Evolutionary conservation across 2,888 invertebrate genomes (phyloP), one percentile per base, ranked within the genome.

Genomic region (Peribatodes rhomboidaria): DNA sequence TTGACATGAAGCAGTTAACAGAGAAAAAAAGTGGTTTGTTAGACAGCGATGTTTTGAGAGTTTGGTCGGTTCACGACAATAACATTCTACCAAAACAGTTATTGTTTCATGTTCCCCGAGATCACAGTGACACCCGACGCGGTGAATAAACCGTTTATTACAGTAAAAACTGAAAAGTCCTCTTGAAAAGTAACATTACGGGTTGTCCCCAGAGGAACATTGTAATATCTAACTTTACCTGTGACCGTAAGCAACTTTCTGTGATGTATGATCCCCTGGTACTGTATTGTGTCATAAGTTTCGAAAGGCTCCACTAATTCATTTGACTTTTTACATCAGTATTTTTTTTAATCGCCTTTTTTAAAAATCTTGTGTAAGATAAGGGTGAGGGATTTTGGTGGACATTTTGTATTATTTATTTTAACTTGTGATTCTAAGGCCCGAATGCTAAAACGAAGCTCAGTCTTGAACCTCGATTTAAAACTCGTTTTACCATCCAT

Each of bases 201-300:
- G 71, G 58, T 66, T 59, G 77, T 77, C 80, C 68, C 80, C 55
- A 60, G 79, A 80, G 79, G 72, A 66, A 70, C 80, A 78, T 80
- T 76, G 73, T 71, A 76, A 80, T 78, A 76, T 73, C 72, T 67
- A 80, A 80, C 77, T 66, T 78, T 77, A 76, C 75, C 79, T 72
- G 77, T 63, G 58, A 73, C 72, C 68, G 70, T 70, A 53, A 33
- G 70, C 67, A 79, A 76, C 75, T 80, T 78, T 78, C 69, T 57
- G 67, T 79, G 78, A 79, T 77, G 71, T 78, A 79, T 76, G 73
- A 75, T 76, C 76, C 75, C 77, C 66, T 74, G 71, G 73, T 75
- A 76, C 71, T 68, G 60, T 73, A 56, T 53, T 49, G 57, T 60
- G 35, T 55, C 62, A 50, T 62, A 65, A 65, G 53, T 53, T 61